Evolutionary conservation across 2,888 invertebrate genomes (phyloP), one percentile per base, ranked within the genome.

Genomic region (Hymenopus coronatus): DNA sequence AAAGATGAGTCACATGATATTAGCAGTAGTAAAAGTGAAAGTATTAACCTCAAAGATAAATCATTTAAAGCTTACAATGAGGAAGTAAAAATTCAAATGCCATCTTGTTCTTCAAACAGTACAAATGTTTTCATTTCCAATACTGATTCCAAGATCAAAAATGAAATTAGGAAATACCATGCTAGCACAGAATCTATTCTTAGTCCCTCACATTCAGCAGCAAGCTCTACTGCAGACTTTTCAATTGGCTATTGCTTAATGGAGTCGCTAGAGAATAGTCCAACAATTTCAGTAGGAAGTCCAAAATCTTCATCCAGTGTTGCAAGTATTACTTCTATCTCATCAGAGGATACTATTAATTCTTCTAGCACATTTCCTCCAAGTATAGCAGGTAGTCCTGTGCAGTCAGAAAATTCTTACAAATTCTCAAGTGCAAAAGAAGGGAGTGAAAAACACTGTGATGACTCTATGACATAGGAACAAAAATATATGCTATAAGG

Each of bases 351-450:
- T 15, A 82, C 87, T 28, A 8, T 87, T 15, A 82, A 87, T 82
- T 87, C 87, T n/a, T 87, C 82, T 40, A 87, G 33, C 25, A 82
- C 82, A 15, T 82, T 87, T 82, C 87, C 82, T 33, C 82, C 87
- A 25, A 87, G 87, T 40, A 82, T 12, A 33, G 2, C 82, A 28
- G 33, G 82, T 8, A 87, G 87, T 14, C 87, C 87, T 28, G 82
- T 81, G 25, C 86, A 86, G 20, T 28, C 27, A 40, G 86, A 81
- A 4, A 28, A 86, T n/a, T 15, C 81, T 20, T 28, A 81, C 15
- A 86, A 70, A 20, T 20, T 8, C 4, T 25, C 54, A 70, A 70
- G 54, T 70, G 54, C 54, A 70, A 70, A 70, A 70, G 54, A 70
- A 70, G 6, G 4, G 0, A 6, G 20, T 6, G 54, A 70, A 70